A percentile compares a stretch with the other conserved stretches of the same genome.
phyloP scores from a whole-genome alignment of 1,140 invertebrate species.

The Prorops nasuta region DNA sequence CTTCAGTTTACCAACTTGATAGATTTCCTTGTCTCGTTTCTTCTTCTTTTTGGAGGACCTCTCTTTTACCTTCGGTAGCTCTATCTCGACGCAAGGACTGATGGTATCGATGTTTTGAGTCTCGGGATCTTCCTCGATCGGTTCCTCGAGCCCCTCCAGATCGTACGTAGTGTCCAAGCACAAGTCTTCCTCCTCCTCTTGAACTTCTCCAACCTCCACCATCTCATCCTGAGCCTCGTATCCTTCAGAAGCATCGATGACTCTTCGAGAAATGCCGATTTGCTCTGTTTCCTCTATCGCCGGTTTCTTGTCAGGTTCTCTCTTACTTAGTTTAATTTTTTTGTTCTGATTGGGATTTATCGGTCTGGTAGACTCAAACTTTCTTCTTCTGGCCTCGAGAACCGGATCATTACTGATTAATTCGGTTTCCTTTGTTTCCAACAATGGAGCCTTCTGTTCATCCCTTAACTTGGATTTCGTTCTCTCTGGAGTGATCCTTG shows the following conservation, averaged over 20 bases:
- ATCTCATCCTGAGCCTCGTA: slow-evolving; percentile 12
- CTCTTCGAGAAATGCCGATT: too few species aligned
- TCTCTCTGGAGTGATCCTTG: slow-evolving; percentile 23
- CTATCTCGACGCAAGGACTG: slow-evolving; percentile 25
- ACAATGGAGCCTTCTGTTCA: neutral
- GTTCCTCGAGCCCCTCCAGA: slow-evolving; percentile 30
- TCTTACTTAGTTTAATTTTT: slow-evolving; percentile 49
- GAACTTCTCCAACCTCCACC: slow-evolving; percentile 11
- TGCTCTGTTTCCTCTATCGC: neutral
- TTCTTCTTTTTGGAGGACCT: slow-evolving; percentile 42
- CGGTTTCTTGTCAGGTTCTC: slow-evolving; percentile 20
- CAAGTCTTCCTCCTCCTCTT: slow-evolving; percentile 25
- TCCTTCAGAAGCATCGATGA: slow-evolving; percentile 15
- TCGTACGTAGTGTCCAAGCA: slow-evolving; percentile 31
- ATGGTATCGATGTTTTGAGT: slow-evolving; percentile 19
- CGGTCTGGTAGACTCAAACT: slow-evolving; percentile 46
- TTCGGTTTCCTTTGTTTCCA: slow-evolving; percentile 24
- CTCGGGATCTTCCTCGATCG: slow-evolving; percentile 19
- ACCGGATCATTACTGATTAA: slow-evolving; percentile 36
- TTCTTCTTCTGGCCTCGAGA: slow-evolving; percentile 45
- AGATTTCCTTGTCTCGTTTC: slow-evolving; percentile 50
- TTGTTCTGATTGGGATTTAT: slow-evolving; percentile 47
- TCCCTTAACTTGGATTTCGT: slow-evolving; percentile 28
- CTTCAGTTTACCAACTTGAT: slow-evolving; percentile 46
- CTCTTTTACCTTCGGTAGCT: slow-evolving; percentile 29